Percentiles rank a stretch among this genome's conserved stretches.
phyloP scores from a whole-genome alignment of 2,797 vertebrate species.

The Sphenopsis melanotis region DNA sequence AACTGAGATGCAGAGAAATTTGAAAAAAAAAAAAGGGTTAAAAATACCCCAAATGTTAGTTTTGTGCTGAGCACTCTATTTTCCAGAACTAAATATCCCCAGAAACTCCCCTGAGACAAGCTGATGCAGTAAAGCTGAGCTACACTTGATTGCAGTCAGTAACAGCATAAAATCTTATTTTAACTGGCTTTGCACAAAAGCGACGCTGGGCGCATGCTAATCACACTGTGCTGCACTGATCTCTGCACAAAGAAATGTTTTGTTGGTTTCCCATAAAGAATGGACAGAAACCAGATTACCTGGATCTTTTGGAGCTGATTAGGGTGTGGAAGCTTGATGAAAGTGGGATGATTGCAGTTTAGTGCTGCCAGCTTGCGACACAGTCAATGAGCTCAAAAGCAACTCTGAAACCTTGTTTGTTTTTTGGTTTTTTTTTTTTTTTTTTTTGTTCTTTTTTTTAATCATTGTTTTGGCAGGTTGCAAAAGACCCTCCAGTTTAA shows the following conservation, averaged over 20 bases:
- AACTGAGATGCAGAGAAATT: fast-evolving
- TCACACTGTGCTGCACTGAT: not conserved
- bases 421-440: not conserved
- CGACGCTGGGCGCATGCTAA: not conserved
- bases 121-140: slow-evolving; percentile 14
- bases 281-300: not conserved
- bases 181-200: not conserved
- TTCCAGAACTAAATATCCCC: not conserved
- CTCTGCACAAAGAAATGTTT: not conserved
- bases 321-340: not conserved
- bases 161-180: slow-evolving; percentile 26
- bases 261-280: not conserved
- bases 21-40: not conserved
- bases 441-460: not conserved
- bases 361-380: not conserved
- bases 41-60: not conserved
- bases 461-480: not conserved
- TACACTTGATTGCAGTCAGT: not conserved
- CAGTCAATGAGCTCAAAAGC: not conserved
- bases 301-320: not conserved
- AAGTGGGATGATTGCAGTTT: not conserved
- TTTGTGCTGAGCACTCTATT: not conserved
- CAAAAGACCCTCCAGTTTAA: not conserved
- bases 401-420: not conserved
- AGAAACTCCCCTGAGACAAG: not conserved